Conservation (phyloP, 2,888 invertebrate species). For the Drosophila subquinaria region DNA sequence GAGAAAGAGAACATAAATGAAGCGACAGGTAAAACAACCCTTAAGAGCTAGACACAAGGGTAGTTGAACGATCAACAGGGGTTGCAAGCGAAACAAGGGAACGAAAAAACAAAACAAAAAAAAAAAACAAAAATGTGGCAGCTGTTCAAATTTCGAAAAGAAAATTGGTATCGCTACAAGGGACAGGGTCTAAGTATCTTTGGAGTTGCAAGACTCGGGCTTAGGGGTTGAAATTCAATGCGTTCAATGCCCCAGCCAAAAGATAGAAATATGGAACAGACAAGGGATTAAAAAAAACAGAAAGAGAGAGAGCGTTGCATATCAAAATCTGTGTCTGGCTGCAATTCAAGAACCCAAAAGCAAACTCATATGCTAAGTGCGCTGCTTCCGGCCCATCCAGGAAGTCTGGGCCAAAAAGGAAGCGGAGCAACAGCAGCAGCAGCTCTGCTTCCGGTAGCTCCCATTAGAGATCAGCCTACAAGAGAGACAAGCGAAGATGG, state of each 20-base stretch:
- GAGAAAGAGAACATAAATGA: slow-evolving; percentile 16
- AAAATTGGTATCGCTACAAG: slow-evolving; percentile 41
- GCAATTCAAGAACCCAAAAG: slow-evolving; percentile 32
- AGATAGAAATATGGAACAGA: not conserved
- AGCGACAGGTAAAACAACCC: slow-evolving; percentile 68
- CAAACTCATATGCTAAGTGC: slow-evolving; percentile 50
- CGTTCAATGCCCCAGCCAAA: slow-evolving; percentile 51
- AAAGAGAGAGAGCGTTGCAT: slow-evolving; percentile 37
- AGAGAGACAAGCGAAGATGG: slow-evolving; percentile 17
- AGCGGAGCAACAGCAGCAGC: slow-evolving; percentile 52
- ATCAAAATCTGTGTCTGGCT: slow-evolving; percentile 55
- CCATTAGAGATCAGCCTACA: slow-evolving; percentile 42
- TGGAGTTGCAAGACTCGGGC: slow-evolving; percentile 32
- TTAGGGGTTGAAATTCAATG: slow-evolving; percentile 75
- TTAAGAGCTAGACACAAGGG: slow-evolving; percentile 52
- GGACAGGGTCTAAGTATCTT: slow-evolving; percentile 40
- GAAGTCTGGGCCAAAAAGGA: slow-evolving; percentile 65
- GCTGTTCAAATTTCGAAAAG: slow-evolving; percentile 78
- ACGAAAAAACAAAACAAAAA: slow-evolving; percentile 11
- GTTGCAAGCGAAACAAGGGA: slow-evolving; percentile 40
- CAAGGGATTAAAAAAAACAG: not conserved
- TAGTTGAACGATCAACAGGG: slow-evolving; percentile 64
- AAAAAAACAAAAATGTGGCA: slow-evolving; percentile 56
- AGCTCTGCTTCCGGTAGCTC: slow-evolving; percentile 63
- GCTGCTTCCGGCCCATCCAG: slow-evolving; percentile 63